Base-by-base conservation (phyloP, 2,113 vertebrate genomes). In the Felis chaus region DNA sequence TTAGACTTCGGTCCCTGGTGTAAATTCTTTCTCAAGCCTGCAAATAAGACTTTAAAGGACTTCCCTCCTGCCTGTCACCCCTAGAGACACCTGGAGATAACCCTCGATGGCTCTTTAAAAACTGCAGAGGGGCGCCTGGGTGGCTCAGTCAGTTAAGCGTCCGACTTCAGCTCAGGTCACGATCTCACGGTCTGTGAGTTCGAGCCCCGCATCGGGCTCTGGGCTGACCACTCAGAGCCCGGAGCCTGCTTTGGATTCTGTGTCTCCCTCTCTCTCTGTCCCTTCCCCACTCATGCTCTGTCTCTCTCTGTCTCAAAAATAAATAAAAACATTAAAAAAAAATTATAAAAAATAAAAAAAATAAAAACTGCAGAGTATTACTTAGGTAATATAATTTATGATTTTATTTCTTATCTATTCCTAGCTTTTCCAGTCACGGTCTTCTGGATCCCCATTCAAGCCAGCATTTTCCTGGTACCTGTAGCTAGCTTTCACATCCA, bases 11-110 rank as follows among this genome's bases (percentile, higher is more conserved):
- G 39, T 66, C 41, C 48, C 33, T 74, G 66, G 16, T 69, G 3
- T 65, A 39, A 89, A 68, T 50, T 71, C 92, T 74, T 89, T 96
- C 69, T 41, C 84, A 85, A 23, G 41, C 73, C 93, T 93, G 29
- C 88, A 93, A 68, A 16, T 90, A 48, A 71, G 79, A 73, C 25
- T 85, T 93, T 89, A 66, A 82, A 87, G 82, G 83, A 50, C 61
- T 71, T 86, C 33, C 33, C 18, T 94, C 79, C n/a, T 91, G 16
- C 39, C 73, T 86, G 2, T 92, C 90, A 76, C 9, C n/a, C 23
- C 78, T 96, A 91, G 80, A 96, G 68, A 89, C 15, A 68, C 45
- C 23, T 96, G 15, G 48, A 78, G 29, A 36, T 53, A 85, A 48
- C 19, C 27, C 15, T 68, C 87, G 25, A 29, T 79, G 71, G 33